Evolutionary conservation across 1,140 invertebrate species (phyloP), one percentile per base, ranked within the genome.

Genomic region (Cydia strobilella): DNA sequence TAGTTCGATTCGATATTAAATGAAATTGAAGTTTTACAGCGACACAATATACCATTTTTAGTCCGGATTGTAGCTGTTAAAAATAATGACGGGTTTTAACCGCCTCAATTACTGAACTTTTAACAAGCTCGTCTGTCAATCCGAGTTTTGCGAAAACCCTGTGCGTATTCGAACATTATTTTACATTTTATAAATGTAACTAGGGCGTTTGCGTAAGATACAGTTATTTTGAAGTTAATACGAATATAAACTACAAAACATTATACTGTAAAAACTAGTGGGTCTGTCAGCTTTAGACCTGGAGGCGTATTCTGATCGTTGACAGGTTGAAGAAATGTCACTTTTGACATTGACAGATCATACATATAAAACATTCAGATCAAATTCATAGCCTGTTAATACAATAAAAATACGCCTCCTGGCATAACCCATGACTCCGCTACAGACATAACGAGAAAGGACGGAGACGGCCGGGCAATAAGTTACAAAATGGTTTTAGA

Each of bases 51-150:
- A 59, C 18, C 54, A 12, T 59, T 23, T 59, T 59, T 7, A 2
- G 20, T 10, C 20, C 6, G 4, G 7, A 54, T 54, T 54, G 51
- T 25, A 10, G 13, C 54, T 45, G 74, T 45, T 62, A 74, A 74
- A 74, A 74, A 63, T 63, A 74, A 63, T 39, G 74, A 31, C 35
- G 3, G n/a, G 35, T 39, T 12, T 20, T 45, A 31, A 51, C n/a
- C n/a, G 15, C 12, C n/a, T 69, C 27, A 35, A 18, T 69, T 77
- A 76, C 45, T 63, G 25, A 79, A 81, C 18, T 81, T 80, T 79
- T 84, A 84, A 84, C 78, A 77, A 84, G 81, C 75, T 13, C 73
- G 66, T 45, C 80, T 82, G 81, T 80, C 82, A 78, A 79, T 84
- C 77, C 77, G 63, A 72, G 78, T 54, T 71, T 31, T 15, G 77